Base-by-base conservation (phyloP, 2,888 invertebrate species). In the Chymomyza caudatula region DNA sequence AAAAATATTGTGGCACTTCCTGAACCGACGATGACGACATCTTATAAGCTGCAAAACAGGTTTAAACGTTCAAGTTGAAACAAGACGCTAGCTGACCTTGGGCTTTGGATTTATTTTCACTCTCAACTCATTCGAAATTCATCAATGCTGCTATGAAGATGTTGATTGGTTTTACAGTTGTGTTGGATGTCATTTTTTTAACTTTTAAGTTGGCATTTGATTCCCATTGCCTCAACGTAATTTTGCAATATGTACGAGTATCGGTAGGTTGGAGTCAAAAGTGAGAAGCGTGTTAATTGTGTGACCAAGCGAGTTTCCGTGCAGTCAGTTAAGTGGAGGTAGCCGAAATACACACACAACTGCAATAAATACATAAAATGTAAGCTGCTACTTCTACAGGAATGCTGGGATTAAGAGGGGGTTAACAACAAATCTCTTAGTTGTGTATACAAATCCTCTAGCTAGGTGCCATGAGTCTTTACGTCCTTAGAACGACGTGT, bases 171-270 rank as follows among this genome's bases (percentile, higher is more conserved):
- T n/a, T 55, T 71, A 65, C 65, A 71, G 69, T 69, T 62, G 62
- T 66, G 60, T 64, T 73, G n/a, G n/a, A n/a, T n/a, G 67, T 68
- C 63, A 70, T 70, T 61, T 74, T 71, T 77, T 75, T 79, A 76
- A 80, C 85, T 79, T 83, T 84, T 75, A 84, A 85, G 73, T 78
- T 86, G 84, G 86, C 86, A 86, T 86, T 81, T 83, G 84, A 74
- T 83, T 83, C 86, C 84, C 82, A 75, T 86, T 84, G 82, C 86
- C 86, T 77, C 73, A 77, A 82, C 65, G 73, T 37, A 85, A 81
- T 85, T 79, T 81, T 77, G 83, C 76, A 77, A 77, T 66, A 67
- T 75, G 73, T 72, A 47, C 20, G 47, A 47, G 47, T 47, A 47
- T 15, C 19, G 17, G 47, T 47, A 17, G 47, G 47, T 47, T 8